phyloP scores from a whole-genome alignment of 2,113 vertebrate species.

The Tapirus terrestris region DNA sequence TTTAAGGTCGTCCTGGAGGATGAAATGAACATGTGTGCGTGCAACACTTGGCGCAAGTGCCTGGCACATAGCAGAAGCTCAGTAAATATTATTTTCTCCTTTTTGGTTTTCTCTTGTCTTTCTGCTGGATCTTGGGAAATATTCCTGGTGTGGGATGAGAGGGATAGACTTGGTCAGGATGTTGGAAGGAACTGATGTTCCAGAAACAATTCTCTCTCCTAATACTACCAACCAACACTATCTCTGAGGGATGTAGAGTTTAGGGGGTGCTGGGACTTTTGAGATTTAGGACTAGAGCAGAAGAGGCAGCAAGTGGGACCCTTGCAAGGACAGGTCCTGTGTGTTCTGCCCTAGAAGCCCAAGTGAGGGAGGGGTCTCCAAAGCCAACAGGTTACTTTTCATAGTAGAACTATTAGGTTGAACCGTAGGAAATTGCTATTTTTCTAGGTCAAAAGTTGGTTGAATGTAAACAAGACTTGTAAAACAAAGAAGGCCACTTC shows the following conservation, averaged over 20 bases:
- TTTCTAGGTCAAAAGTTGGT: not conserved
- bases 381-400: not conserved
- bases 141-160: not conserved
- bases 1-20: not conserved
- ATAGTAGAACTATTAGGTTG: not conserved
- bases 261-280: not conserved
- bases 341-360: not conserved
- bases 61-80: not conserved
- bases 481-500: not conserved
- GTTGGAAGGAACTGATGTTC: not conserved
- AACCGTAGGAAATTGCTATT: not conserved
- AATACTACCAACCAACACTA: too few species aligned
- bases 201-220: not conserved
- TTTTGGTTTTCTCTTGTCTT: not conserved
- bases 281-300: not conserved
- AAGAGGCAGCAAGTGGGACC: not conserved
- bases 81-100: fast-evolving
- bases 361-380: not conserved
- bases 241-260: not conserved
- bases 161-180: not conserved
- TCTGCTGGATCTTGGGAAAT: not conserved
- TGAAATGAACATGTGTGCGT: fast-evolving
- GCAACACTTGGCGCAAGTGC: fast-evolving
- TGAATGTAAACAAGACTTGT: not conserved
- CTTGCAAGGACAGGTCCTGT: fast-evolving